Percentiles rank a stretch among this genome's conserved stretches.
These are phyloP conservation scores for Drosophila demipolita DNA, from an alignment of 2,888 invertebrate species.

Conservation along the genomic window DNA sequence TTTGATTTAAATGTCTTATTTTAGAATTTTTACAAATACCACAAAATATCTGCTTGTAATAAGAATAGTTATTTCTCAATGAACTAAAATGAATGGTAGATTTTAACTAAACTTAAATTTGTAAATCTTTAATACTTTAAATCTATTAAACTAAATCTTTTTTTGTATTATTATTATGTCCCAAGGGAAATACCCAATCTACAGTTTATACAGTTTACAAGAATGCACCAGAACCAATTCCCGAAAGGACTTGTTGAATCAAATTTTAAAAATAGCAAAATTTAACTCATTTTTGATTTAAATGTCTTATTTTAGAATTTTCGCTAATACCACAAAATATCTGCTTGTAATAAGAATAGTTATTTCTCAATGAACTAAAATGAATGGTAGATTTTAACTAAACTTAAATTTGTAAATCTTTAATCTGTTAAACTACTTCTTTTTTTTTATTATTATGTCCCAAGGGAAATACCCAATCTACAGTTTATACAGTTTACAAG, in stretches of 20 bases:
- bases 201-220: neutral
- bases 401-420: neutral
- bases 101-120: neutral
- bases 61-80: neutral
- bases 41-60: neutral
- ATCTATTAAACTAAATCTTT: neutral
- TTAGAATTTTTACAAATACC: too few relatives aligned
- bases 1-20: too few relatives aligned
- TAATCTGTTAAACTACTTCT: neutral
- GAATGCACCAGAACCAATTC: constrained; percentile 1
- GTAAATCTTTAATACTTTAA: neutral
- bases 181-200: neutral
- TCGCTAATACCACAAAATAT: neutral
- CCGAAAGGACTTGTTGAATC: too few relatives aligned
- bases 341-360: neutral
- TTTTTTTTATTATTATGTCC: neutral
- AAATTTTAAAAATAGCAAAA: neutral
- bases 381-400: neutral
- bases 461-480: neutral
- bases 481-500: neutral
- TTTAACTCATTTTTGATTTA: neutral
- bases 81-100: neutral
- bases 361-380: neutral
- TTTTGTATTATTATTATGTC: neutral
- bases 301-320: neutral